A percentile compares a stretch with the other conserved stretches of the same genome.
Conservation (phyloP, 2,888 invertebrate species). For the Arenicola marina region DNA sequence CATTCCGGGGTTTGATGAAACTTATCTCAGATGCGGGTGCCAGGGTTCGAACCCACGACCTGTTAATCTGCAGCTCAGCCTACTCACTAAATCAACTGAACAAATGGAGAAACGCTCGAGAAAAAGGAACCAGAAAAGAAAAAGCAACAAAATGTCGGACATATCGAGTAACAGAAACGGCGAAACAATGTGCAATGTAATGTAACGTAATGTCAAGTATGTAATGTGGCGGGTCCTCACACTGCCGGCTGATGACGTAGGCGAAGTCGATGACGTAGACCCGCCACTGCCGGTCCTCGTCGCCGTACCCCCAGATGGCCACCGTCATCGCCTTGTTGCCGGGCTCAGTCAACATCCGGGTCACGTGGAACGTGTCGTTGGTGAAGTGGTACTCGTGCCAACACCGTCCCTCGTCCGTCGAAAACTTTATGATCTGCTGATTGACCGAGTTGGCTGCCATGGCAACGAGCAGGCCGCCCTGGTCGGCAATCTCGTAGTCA, state of each 20-base stretch:
- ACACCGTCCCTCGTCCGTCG: conserved; percentile 58
- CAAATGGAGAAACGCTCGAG: no score
- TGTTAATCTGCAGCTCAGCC: no score
- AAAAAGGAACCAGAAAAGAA: no score
- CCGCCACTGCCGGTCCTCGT: conserved; percentile 44
- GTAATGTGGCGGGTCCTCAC: conserved; percentile 37
- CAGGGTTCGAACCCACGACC: no score
- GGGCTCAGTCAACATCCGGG: conserved; percentile 56
- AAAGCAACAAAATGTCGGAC: no score
- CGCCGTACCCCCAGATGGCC: conserved; percentile 56
- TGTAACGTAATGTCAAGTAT: not conserved
- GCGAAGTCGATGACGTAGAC: conserved; percentile 53
- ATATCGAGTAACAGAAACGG: no score
- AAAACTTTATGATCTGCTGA: conserved; percentile 52
- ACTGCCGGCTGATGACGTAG: conserved; percentile 44
- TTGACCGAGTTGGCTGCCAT: conserved; percentile 36
- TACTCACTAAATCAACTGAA: no score
- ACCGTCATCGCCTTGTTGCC: conserved; percentile 54
- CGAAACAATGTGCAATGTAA: not conserved
- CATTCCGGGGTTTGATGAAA: no score
- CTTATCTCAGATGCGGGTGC: no score
- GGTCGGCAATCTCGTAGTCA: conserved; percentile 56
- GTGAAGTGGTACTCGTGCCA: conserved; percentile 58
- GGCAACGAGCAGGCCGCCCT: conserved; percentile 58
- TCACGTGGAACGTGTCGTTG: conserved; percentile 31